Evolutionary conservation across 2,113 vertebrate species (phyloP), one percentile per base, ranked within the genome.

Genomic region (Dasypus novemcinctus): DNA sequence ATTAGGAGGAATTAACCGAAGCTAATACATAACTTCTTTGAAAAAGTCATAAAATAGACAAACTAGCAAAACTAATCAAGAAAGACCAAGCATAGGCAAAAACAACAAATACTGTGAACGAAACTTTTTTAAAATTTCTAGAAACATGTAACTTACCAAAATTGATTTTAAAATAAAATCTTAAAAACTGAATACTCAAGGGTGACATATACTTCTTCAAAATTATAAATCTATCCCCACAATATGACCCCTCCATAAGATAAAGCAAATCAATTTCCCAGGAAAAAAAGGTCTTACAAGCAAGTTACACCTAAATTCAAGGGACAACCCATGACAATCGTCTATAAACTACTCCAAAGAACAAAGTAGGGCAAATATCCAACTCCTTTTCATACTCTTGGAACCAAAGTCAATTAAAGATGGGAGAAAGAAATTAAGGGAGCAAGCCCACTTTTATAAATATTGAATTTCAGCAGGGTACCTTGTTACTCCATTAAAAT

Each of bases 391-490:
- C 25, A 38, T 0, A 3, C 31, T 18, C 52, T 71, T 12, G 23
- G 89, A 43, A 54, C 29, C 72, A 79, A n/a, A 64, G 64, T 59
- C 54, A 33, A 52, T 52, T 78, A 29, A 91, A 92, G 36, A 25
- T 2, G 7, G 29, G 46, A 5, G 7, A 36, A 68, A 20, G 18
- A 84, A 25, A 71, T 13, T n/a, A 31, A 57, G 1, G 41, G 29
- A 36, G 59, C 46, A 90, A 36, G 36, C 41, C 79, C 43, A 43
- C 38, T 20, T 59, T 46, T 25, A 29, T 23, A 63, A 61, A 4
- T 18, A 71, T 0, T 27, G 38, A 52, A 41, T 83, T 69, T 61
- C 11, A 57, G 43, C 17, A 46, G 23, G 4, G 23, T 23, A n/a
- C 7, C 1, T 18, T 20, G 31, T 23, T 52, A 7, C 10, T 25